Evolutionary conservation across 1,140 invertebrate species (phyloP).

Genomic region (Psilanteris sp.): DNA sequence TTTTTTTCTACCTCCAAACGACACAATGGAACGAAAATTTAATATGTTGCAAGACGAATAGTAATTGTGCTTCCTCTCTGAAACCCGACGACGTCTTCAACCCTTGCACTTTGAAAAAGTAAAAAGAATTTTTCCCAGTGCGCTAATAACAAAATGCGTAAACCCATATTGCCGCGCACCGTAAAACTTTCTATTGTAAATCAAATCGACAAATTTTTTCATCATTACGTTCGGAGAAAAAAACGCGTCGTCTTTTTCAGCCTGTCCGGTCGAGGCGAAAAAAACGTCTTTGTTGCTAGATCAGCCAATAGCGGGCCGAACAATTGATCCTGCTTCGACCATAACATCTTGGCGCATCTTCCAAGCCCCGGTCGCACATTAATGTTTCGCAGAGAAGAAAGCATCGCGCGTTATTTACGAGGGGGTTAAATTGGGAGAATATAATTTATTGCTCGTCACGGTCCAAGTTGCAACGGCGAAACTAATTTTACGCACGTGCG

Average conservation of each 20-base stretch:
- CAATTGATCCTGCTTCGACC: constrained; percentile 23
- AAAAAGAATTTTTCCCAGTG: constrained; percentile 18
- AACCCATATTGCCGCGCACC: constrained; percentile 4
- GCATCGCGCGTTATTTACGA: constrained; percentile 61
- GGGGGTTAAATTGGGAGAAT: constrained; percentile 50
- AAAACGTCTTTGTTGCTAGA: constrained; percentile 48
- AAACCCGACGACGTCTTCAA: constrained; percentile 28
- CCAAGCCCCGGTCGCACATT: constrained; percentile 1
- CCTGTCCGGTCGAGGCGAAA: constrained; percentile 14
- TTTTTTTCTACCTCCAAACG: constrained; percentile 34
- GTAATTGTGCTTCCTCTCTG: constrained; percentile 33
- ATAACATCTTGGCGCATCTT: constrained; percentile 3
- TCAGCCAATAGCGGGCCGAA: constrained; percentile 28
- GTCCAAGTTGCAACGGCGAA: constrained; percentile 38
- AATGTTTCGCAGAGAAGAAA: constrained; percentile 35
- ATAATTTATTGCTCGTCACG: constrained; percentile 61
- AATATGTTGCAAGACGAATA: constrained; percentile 52
- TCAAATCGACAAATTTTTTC: constrained; percentile 45
- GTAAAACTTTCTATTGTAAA: constrained; percentile 50
- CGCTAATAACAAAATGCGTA: constrained; percentile 17
- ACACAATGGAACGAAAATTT: constrained; percentile 42
- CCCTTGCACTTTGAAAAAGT: constrained; percentile 24
- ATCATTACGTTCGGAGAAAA: constrained; percentile 6
- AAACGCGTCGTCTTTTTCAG: background rate
- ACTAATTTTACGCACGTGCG: constrained; percentile 55